Evolutionary conservation across 1,140 invertebrate genomes (phyloP), one percentile per base, ranked within the genome.

Genomic region (Globodera rostochiensis): DNA sequence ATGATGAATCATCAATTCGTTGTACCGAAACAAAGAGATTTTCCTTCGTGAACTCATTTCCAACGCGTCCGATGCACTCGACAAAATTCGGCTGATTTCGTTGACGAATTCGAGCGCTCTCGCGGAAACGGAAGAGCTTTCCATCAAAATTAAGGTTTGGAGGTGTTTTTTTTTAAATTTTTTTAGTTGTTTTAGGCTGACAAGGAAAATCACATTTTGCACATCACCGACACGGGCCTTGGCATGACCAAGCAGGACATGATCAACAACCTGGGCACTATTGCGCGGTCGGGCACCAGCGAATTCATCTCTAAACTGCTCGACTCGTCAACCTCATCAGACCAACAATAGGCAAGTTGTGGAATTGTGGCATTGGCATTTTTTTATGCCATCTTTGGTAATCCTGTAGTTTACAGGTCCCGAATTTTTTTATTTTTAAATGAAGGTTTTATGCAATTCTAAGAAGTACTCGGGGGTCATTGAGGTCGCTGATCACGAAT

Each of bases 1-100:
- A 98, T 98, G 96, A 98, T 98, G 97, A 98, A 98, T 98, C 90
- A 98, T 98, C 88, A 98, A 98, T 91, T 98, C 96, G 0, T 92
- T 98, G 0, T 98, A 98, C 90, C 93, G 95, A 84, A 98, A 98
- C 90, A 98, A 99, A 91, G 97, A 99, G 93, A 98, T 99, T 85
- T 98, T 97, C 93, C 92, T 99, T 45, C 92, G 97, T 88, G 97
- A 99, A 91, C 92, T 98, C 88, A 98, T 98, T 85, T 98, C 96
- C 0, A 98, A 99, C 91, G 95, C 95, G 8, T 96, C 95, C 0
- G 95, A 97, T 91, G 96, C 96, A 45, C 91, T 98, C 46, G 96
- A 98, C 91, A 98, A 98, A 90, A 96, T 92, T 57, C 88, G 98
- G 71, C 92, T 98, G 71, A 90, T 98, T 21, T 95, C 96, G 0